Evolutionary conservation across 2,888 invertebrate genomes (phyloP).

Genomic region (Lordiphosa andalusiaca): DNA sequence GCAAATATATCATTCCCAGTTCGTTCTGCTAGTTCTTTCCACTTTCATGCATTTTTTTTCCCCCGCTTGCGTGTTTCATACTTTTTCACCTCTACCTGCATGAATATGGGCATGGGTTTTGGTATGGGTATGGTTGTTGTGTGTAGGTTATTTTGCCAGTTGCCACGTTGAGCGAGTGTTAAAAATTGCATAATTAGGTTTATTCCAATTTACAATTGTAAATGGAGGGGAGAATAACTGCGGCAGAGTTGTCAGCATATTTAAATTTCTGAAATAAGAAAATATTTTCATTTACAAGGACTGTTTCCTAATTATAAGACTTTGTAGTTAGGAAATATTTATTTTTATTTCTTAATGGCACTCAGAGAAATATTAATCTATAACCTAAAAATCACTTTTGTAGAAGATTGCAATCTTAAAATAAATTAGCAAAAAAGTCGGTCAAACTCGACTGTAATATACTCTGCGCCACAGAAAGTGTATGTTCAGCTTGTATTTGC

Average conservation of each 20-base stretch:
- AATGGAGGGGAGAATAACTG: neutral
- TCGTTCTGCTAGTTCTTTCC: slow-evolving; percentile 45
- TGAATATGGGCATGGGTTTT: slow-evolving; percentile 31
- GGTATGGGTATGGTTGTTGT: slow-evolving; percentile 14
- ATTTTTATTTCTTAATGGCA: too few species aligned
- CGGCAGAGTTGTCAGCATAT: slow-evolving; percentile 24
- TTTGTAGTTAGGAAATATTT: too few species aligned
- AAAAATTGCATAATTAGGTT: slow-evolving; percentile 68
- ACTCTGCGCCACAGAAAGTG: too few species aligned
- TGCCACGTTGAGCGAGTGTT: slow-evolving; percentile 47
- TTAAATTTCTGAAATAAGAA: neutral
- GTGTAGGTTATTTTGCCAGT: slow-evolving; percentile 41
- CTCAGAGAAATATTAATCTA: too few species aligned
- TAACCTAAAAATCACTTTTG: too few species aligned
- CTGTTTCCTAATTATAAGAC: too few species aligned
- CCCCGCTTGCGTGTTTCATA: slow-evolving; percentile 63
- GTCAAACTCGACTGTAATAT: too few species aligned
- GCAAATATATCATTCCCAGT: slow-evolving; percentile 52
- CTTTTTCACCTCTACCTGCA: slow-evolving; percentile 56
- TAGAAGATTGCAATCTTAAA: too few species aligned
- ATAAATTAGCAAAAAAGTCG: too few species aligned
- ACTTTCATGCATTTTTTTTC: slow-evolving; percentile 39
- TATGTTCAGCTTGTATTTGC: too few species aligned
- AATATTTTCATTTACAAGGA: too few species aligned
- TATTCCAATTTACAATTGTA: slow-evolving; percentile 28